These are phyloP conservation scores for Odontamblyopus rebecca DNA, from an alignment of 2,797 vertebrate genomes.

Conservation along the genomic window DNA sequence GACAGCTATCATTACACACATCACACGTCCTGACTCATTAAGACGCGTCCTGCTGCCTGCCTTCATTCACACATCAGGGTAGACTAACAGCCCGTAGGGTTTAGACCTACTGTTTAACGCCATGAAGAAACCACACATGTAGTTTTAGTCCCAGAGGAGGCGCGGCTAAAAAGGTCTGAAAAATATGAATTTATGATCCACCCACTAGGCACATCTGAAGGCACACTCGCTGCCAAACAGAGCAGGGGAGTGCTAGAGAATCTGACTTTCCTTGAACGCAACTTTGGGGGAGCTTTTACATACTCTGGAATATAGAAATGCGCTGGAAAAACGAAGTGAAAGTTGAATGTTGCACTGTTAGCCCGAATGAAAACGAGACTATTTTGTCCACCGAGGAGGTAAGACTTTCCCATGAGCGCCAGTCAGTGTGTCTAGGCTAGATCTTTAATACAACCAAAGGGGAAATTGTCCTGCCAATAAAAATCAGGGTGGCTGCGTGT, in stretches of 20 bases:
- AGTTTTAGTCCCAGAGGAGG: slow-evolving; percentile 66
- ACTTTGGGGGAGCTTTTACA: slow-evolving; percentile 9
- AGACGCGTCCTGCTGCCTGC: neutral
- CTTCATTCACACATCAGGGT: neutral
- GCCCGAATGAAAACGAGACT: slow-evolving; percentile 75
- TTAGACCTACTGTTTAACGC: neutral
- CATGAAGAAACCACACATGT: slow-evolving; percentile 12
- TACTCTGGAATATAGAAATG: slow-evolving; percentile 73
- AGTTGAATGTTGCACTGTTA: slow-evolving; percentile 78
- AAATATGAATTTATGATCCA: slow-evolving; percentile 72
- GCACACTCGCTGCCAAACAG: slow-evolving; percentile 22
- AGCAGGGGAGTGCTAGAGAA: slow-evolving; percentile 24
- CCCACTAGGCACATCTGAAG: slow-evolving; percentile 80
- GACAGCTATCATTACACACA: slow-evolving; percentile 9
- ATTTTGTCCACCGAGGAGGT: slow-evolving; percentile 82
- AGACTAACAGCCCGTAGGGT: neutral
- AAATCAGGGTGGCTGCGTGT: slow-evolving; percentile 39
- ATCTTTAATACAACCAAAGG: slow-evolving; percentile 21
- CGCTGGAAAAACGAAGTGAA: slow-evolving; percentile 90
- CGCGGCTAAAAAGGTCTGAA: slow-evolving; percentile 71
- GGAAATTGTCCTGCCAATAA: slow-evolving; percentile 47
- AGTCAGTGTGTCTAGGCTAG: neutral
- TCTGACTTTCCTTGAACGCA: slow-evolving; percentile 6
- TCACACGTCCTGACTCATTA: slow-evolving; percentile 3
- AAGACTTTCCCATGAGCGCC: slow-evolving; percentile 44